Base-by-base conservation (phyloP, 2,797 vertebrate genomes). In the Hippopotamyrus pictus region DNA sequence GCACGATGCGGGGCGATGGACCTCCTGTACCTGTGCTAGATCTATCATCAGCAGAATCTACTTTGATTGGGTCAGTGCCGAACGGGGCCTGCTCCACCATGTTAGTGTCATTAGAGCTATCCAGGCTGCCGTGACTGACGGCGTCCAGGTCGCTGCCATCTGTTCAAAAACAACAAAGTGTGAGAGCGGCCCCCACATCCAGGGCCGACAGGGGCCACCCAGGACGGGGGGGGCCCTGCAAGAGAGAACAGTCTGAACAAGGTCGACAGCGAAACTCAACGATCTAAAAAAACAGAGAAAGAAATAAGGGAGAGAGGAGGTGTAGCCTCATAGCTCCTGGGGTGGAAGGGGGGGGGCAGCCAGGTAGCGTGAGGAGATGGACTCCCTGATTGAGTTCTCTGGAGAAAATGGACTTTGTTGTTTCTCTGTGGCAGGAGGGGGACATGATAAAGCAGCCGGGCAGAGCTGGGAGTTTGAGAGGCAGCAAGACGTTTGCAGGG, bases 61-160 rank as follows among this genome's bases (percentile, higher is more conserved):
- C 96, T 95, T 95, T 97, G 90, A 95, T 96, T 94, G 97, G 96
- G 94, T 97, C 97, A 0, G 95, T 93, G 93, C 95, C 96, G 90
- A 97, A 96, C 90, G 96, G 95, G 29, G 94, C 94, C 91, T 95
- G 96, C 91, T 98, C 97, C 48, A 94, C 95, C 50, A 95, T 95
- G 94, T 94, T 94, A 92, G 93, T 92, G 90, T 97, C 97, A 91
- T 97, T 96, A 92, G 95, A 93, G 87, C 97, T 97, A 95, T 97
- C 97, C 95, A 97, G 93, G 93, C 97, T 97, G 93, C 96, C 97
- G 76, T 97, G 96, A 92, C 97, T 97, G 93, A 97, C 95, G 37
- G 96, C 96, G 94, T 97, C 96, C 83, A 97, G 95, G 94, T 98
- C 97, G 90, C 97, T 97, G 94, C 96, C 95, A 90, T 97, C 97